Conservation (phyloP, 2,888 invertebrate genomes). For the Agriotes lineatus region DNA sequence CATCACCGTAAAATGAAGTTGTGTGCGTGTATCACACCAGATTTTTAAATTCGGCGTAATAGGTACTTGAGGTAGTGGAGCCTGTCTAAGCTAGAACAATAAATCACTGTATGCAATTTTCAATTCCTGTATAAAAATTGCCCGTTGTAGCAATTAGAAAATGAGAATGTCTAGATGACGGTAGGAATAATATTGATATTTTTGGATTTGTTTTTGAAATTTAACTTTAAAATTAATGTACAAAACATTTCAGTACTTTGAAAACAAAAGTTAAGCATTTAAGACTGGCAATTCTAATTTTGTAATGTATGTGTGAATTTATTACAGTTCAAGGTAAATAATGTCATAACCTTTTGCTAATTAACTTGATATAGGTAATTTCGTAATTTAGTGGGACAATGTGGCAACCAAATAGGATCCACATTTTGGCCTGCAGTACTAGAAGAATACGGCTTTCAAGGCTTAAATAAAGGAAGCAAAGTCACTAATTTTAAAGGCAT, state of each 20-base stretch:
- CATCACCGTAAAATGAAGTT: no score
- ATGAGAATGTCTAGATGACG: no score
- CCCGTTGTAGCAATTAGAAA: no score
- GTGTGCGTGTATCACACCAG: no score
- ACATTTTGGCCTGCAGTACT: slow-evolving; percentile 69
- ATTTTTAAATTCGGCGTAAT: no score
- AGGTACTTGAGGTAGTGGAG: no score
- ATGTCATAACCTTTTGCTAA: background rate
- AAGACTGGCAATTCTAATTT: background rate
- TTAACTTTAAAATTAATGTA: background rate
- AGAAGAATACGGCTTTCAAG: slow-evolving; percentile 67
- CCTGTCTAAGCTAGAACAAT: no score
- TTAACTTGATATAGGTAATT: no score
- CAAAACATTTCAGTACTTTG: background rate
- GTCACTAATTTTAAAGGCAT: slow-evolving; percentile 46
- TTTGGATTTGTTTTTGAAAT: no score
- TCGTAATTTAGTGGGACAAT: slow-evolving; percentile 71
- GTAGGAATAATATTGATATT: no score
- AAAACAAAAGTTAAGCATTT: background rate
- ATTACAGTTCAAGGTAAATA: slow-evolving; percentile 66
- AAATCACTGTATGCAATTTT: no score
- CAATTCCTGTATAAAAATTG: no score
- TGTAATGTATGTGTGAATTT: slow-evolving; percentile 65
- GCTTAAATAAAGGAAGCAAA: slow-evolving; percentile 48
- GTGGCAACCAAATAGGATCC: slow-evolving; percentile 71